These are phyloP conservation scores for Rhea americana DNA, from an alignment of 2,113 vertebrate genomes.

Conservation along the genomic window DNA sequence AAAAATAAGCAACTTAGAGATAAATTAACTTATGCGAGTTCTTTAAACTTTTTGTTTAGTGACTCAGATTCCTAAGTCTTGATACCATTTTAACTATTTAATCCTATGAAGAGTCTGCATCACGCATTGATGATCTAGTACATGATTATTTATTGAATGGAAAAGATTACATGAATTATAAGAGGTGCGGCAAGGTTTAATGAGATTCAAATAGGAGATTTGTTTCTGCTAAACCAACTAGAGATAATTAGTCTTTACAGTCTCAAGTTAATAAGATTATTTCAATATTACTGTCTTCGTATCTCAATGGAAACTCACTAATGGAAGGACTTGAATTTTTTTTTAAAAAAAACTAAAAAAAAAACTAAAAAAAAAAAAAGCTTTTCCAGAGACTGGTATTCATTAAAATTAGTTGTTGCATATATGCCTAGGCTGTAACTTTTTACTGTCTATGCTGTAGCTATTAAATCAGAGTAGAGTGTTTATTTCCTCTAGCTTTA, in stretches of 20 bases:
- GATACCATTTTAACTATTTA: neutral
- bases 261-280: conserved; percentile 59
- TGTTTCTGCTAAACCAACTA: conserved; percentile 55
- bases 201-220: conserved; percentile 38
- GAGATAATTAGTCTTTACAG: conserved; percentile 49
- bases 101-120: neutral
- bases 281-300: neutral
- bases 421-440: neutral
- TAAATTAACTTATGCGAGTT: neutral
- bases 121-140: neutral
- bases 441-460: neutral
- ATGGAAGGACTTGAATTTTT: neutral
- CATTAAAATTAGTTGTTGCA: neutral
- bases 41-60: neutral
- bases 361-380: neutral
- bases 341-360: neutral
- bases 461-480: neutral
- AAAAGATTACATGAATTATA: neutral
- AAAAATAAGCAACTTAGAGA: neutral
- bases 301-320: neutral
- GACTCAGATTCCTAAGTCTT: neutral
- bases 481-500: neutral
- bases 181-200: conserved; percentile 50
- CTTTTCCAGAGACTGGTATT: neutral
- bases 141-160: neutral